Base-by-base conservation (phyloP, 2,113 vertebrate species). In the Pardalotus punctatus region DNA sequence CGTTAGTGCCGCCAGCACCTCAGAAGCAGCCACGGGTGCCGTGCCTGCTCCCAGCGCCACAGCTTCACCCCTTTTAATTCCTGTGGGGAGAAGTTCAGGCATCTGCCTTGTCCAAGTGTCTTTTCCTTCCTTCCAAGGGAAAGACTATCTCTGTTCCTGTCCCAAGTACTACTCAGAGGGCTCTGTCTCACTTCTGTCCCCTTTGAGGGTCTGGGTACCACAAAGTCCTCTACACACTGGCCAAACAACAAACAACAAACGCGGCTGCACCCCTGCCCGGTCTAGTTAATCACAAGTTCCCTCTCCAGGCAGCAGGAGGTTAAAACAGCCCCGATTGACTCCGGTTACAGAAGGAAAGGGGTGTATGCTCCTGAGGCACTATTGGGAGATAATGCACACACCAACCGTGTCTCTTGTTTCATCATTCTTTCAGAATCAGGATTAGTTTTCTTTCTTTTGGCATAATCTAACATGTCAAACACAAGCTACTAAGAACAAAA, bases 291-390 rank as follows among this genome's bases (percentile, higher is more conserved):
- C 94, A 71, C 92, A 95, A 97, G 95, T 95, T 96, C 95, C 94
- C 88, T 94, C 94, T 96, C 95, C 93, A 95, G 96, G 96, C 96
- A 91, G 91, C 73, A 87, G 94, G 23, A 93, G 90, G 95, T 90
- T 94, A 95, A 93, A 93, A 88, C 92, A 94, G 53, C 79, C 86
- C 88, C 88, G 42, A 43, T 91, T 76, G 94, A 74, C 93, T 95
- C 87, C 7, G 24, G 28, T 25, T 86, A 23, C 93, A 48, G 67
- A 25, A 51, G 81, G 70, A 65, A 82, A 80, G 43, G 47, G 85
- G 28, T 80, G 67, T 31, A n/a, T 14, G 48, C 53, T 85, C 60
- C 88, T 17, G 64, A 83, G 67, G 42, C 65, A 3, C 90, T 82
- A 13, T 1, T 29, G 90, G 73, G 64, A 83, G 87, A 91, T 73